phyloP scores from a whole-genome alignment of 2,888 invertebrate genomes.

The Trissonchulus latispiculum region DNA sequence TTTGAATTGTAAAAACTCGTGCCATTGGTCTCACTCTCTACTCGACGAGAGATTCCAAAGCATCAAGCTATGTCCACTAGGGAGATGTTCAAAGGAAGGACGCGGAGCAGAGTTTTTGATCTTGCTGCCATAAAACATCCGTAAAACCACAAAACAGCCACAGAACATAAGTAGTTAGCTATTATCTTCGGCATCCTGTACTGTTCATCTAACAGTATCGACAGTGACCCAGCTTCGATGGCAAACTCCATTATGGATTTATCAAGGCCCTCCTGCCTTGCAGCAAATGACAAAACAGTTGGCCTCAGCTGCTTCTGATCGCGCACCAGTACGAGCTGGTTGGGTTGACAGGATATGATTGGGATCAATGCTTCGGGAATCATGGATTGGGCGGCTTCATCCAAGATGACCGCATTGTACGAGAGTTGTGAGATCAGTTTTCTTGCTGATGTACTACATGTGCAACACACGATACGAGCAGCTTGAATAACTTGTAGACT shows the following conservation, averaged over 20 bases:
- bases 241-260: neutral
- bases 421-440: neutral
- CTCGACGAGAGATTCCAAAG: neutral
- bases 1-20: neutral
- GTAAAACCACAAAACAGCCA: too few species aligned
- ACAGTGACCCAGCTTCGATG: neutral
- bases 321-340: neutral
- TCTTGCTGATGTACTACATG: neutral
- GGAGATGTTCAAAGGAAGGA: too few species aligned
- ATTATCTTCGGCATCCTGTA: neutral
- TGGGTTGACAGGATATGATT: neutral
- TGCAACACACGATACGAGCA: neutral
- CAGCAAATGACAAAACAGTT: neutral
- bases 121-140: too few species aligned
- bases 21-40: neutral
- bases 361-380: neutral
- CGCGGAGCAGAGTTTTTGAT: too few species aligned
- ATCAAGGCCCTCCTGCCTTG: neutral
- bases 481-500: neutral
- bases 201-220: neutral
- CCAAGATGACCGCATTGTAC: neutral
- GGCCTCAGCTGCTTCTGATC: neutral
- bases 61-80: neutral
- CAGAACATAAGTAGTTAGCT: too few species aligned
- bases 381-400: neutral